Conservation (phyloP, 1,140 invertebrate species). For the Conus ventricosus region DNA sequence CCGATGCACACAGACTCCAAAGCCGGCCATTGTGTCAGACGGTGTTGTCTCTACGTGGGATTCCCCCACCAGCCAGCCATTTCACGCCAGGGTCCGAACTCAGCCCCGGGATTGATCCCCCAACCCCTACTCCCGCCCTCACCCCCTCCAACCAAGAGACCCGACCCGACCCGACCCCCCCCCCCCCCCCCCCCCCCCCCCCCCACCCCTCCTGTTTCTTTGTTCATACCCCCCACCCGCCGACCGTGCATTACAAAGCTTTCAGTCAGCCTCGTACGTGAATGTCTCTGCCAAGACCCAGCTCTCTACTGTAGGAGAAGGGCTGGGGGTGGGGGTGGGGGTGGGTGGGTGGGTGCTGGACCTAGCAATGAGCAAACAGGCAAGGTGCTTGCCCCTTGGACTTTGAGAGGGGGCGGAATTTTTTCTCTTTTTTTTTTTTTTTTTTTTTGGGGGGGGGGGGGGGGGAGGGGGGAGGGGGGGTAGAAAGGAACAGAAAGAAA, state of each 20-base stretch:
- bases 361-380: too few species aligned
- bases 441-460: too few species aligned
- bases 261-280: constrained; percentile 6
- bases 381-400: too few species aligned
- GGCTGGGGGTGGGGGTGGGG: not conserved
- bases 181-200: not conserved
- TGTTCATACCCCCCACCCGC: too few species aligned
- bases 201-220: not conserved
- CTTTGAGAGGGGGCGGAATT: too few species aligned
- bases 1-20: not conserved
- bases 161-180: not conserved
- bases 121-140: not conserved
- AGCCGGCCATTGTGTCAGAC: not conserved
- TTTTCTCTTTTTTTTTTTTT: too few species aligned
- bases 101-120: not conserved
- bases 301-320: not conserved
- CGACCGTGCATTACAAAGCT: too few species aligned
- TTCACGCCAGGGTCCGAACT: constrained; percentile 1
- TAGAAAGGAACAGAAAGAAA: too few species aligned
- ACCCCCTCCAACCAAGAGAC: not conserved
- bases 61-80: not conserved
- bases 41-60: constrained; percentile 33
- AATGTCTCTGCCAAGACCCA: not conserved
- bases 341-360: too few species aligned
- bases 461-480: too few species aligned